These are phyloP conservation scores for Pherbina coryleti DNA, from an alignment of 2,888 invertebrate species.

Conservation along the genomic window DNA sequence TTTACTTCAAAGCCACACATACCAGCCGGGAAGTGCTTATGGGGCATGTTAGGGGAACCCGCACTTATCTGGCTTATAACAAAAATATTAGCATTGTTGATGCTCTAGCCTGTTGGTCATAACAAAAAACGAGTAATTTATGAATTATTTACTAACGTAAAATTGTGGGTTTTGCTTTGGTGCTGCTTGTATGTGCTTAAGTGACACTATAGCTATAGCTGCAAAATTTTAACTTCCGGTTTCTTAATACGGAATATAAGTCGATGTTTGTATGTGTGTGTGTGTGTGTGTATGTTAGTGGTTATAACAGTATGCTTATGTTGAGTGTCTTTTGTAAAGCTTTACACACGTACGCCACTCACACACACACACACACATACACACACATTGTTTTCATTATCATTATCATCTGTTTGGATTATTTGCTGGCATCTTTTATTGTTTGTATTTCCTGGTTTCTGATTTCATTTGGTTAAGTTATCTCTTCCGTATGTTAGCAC, in stretches of 20 bases:
- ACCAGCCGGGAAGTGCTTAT: background rate
- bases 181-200: background rate
- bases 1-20: no score
- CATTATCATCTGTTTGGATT: slow-evolving; percentile 22
- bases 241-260: background rate
- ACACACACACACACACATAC: background rate
- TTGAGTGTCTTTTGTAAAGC: background rate
- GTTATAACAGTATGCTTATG: background rate
- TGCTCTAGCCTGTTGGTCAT: background rate
- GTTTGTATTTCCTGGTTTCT: slow-evolving; percentile 17
- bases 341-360: background rate
- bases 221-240: background rate
- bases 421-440: slow-evolving; percentile 26
- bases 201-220: background rate
- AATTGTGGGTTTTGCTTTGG: no score
- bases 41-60: background rate
- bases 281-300: background rate
- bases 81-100: background rate
- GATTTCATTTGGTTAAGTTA: slow-evolving; percentile 2
- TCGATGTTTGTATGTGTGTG: background rate
- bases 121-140: background rate
- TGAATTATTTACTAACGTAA: background rate
- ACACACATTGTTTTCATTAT: slow-evolving; percentile 1
- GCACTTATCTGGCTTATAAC: background rate
- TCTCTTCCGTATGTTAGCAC: background rate